Percentiles rank a stretch among this genome's conserved stretches.
Evolutionary conservation across 2,113 vertebrate species (phyloP).

Genomic region (Erythrocebus patas): DNA sequence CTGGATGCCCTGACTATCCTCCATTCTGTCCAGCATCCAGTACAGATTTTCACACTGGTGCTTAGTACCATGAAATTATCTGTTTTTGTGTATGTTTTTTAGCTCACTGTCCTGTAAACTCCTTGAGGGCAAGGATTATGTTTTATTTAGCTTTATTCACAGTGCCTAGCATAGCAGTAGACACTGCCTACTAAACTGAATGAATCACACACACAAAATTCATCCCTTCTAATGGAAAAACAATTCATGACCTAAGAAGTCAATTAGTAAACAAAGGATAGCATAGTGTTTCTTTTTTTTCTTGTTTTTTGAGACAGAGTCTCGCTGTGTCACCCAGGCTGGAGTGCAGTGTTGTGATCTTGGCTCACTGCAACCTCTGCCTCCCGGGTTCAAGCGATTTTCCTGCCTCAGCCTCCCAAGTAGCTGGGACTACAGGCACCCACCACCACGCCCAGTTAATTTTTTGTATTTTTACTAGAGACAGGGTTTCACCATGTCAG

Average conservation of each 20-base stretch:
- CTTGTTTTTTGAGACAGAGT: too few relatives aligned
- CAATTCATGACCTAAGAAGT: neutral
- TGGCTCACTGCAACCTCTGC: too few relatives aligned
- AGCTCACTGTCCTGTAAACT: neutral
- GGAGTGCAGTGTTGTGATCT: too few relatives aligned
- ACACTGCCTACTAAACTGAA: neutral
- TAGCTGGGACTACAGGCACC: too few relatives aligned
- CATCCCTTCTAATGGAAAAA: slow-evolving; percentile 32
- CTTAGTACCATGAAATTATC: neutral
- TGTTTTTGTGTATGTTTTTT: neutral
- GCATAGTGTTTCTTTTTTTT: neutral
- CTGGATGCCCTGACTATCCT: neutral
- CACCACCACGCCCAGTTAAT: too few relatives aligned
- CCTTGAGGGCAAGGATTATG: neutral
- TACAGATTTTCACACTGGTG: neutral
- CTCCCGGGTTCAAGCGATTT: too few relatives aligned
- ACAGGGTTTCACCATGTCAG: too few relatives aligned
- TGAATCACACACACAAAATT: neutral
- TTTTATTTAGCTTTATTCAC: slow-evolving; percentile 1
- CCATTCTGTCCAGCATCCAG: neutral
- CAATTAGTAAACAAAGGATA: slow-evolving; percentile 25
- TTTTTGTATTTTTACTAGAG: too few relatives aligned
- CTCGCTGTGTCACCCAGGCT: too few relatives aligned
- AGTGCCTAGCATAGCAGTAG: neutral
- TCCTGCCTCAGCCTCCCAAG: too few relatives aligned